phyloP scores from a whole-genome alignment of 2,113 vertebrate genomes.

The Trogon melanurus region DNA sequence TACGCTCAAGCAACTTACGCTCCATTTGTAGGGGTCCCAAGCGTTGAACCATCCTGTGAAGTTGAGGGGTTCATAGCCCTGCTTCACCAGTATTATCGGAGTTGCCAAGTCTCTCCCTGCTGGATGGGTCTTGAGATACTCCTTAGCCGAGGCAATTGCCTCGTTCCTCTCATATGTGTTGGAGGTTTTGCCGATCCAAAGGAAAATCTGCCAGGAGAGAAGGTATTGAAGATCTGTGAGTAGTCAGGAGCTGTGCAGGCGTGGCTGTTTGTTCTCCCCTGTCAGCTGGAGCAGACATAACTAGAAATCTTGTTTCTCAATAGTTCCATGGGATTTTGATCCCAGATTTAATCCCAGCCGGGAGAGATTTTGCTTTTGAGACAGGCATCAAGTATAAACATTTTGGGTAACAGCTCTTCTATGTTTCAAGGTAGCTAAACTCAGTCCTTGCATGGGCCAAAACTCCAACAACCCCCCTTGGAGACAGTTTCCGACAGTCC shows the following conservation, averaged over 20 bases:
- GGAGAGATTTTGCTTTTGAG: background rate
- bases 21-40: conserved; percentile 93
- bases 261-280: background rate
- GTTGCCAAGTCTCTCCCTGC: conserved; percentile 83
- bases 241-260: background rate
- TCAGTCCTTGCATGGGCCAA: background rate
- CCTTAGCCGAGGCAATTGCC: conserved; percentile 72
- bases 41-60: conserved; percentile 93
- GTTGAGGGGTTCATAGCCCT: conserved; percentile 86
- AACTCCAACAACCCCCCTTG: background rate
- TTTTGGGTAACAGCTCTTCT: background rate
- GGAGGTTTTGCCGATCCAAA: conserved; percentile 86
- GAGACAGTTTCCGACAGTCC: background rate
- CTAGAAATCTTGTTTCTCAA: background rate
- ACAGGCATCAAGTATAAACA: background rate
- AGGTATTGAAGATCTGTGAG: background rate
- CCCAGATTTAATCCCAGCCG: background rate
- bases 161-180: conserved; percentile 83
- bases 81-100: conserved; percentile 83
- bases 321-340: background rate
- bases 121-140: conserved; percentile 86
- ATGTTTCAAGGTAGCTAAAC: background rate
- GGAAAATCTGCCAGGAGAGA: conserved; percentile 79
- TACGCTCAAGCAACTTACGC: conserved; percentile 80
- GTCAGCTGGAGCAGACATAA: background rate